phyloP scores from a whole-genome alignment of 2,113 vertebrate genomes.

The Nipponia nippon region DNA sequence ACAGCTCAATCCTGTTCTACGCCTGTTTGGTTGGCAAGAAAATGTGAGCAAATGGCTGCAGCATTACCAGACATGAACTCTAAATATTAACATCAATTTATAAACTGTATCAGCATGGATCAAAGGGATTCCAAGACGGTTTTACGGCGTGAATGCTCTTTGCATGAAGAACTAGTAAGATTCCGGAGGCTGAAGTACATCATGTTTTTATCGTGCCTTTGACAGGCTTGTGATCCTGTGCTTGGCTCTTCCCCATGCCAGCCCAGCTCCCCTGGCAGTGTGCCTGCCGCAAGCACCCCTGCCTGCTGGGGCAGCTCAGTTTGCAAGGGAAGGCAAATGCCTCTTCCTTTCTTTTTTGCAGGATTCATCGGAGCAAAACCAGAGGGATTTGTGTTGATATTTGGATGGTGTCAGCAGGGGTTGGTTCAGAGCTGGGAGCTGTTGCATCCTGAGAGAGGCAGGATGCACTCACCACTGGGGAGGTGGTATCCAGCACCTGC shows the following conservation, averaged over 20 bases:
- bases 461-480: not conserved
- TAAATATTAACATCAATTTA: constrained; percentile 66
- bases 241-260: not conserved
- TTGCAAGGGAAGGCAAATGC: not conserved
- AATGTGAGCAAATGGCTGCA: constrained; percentile 44
- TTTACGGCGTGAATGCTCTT: not conserved
- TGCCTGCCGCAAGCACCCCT: not conserved
- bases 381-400: fast-evolving
- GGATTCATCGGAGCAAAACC: not conserved
- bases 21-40: not conserved
- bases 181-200: constrained; percentile 48
- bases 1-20: not conserved
- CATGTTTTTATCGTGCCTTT: constrained; percentile 16
- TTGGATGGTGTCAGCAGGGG: not conserved
- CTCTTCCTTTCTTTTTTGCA: not conserved
- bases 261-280: not conserved
- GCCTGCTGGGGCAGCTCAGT: not conserved
- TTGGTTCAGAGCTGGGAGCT: not conserved
- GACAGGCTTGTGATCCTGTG: not conserved
- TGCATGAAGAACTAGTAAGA: constrained; percentile 48
- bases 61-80: constrained; percentile 36
- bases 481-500: not conserved
- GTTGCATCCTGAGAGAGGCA: not conserved
- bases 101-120: constrained; percentile 56
- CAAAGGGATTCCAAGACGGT: constrained; percentile 54